Evolutionary conservation across 2,888 invertebrate species (phyloP).

Genomic region (Thyatira batis): DNA sequence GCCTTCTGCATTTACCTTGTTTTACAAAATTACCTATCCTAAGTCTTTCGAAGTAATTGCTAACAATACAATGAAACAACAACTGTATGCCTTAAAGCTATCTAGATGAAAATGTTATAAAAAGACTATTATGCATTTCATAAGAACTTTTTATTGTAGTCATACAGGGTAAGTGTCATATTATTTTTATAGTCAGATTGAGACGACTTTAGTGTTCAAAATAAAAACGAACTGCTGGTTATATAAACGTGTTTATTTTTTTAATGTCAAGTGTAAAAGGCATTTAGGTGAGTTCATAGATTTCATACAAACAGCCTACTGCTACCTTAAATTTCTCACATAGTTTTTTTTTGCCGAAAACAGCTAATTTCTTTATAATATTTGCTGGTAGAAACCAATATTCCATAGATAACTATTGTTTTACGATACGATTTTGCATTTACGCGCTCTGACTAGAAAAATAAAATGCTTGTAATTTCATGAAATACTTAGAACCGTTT

Average conservation of each 20-base stretch:
- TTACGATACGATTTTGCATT: too few relatives aligned
- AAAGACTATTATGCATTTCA: not conserved
- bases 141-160: not conserved
- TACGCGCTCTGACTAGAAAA: too few relatives aligned
- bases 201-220: not conserved
- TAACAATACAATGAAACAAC: not conserved
- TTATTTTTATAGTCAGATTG: not conserved
- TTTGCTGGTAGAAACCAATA: not conserved
- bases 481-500: too few relatives aligned
- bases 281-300: too few relatives aligned
- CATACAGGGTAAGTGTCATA: not conserved
- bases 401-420: too few relatives aligned
- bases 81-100: not conserved
- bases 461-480: too few relatives aligned
- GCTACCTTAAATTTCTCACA: too few relatives aligned
- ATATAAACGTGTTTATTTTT: not conserved
- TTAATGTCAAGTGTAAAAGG: not conserved
- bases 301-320: too few relatives aligned
- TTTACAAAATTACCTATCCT: too few relatives aligned
- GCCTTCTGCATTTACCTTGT: too few relatives aligned
- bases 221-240: not conserved
- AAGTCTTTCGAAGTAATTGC: not conserved
- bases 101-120: not conserved
- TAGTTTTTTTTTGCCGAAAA: too few relatives aligned
- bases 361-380: not conserved